Evolutionary conservation across 64 coral and sea anemone genomes (phyloP).

Genomic region (Astreopora myriophthalma): DNA sequence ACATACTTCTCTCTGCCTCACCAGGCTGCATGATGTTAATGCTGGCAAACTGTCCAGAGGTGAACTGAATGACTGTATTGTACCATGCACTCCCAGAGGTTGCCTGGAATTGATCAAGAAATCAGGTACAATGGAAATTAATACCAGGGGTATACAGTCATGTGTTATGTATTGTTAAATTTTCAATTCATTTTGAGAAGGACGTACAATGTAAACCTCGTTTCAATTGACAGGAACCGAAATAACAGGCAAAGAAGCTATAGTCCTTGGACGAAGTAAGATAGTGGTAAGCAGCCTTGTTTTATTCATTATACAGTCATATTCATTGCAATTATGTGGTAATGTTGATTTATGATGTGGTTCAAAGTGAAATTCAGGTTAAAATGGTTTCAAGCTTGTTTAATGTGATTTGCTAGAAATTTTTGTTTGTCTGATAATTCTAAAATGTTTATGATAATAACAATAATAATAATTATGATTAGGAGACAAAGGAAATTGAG

Average conservation of each 20-base stretch:
- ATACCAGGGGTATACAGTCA: not conserved
- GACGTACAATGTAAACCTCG: not conserved
- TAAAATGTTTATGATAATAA: not conserved
- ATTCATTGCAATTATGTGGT: not conserved
- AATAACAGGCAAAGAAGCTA: conserved; percentile 87
- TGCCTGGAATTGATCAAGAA: conserved; percentile 96
- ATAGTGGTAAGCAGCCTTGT: conserved; percentile 75
- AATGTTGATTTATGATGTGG: too few species aligned
- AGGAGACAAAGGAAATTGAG: too few species aligned
- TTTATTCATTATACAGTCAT: not conserved
- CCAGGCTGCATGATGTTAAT: conserved; percentile 93
- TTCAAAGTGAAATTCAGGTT: too few species aligned
- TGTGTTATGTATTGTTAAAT: too few species aligned
- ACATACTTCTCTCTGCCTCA: not conserved
- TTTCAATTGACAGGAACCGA: conserved; percentile 67
- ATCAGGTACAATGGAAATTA: conserved; percentile 59
- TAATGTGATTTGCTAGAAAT: too few species aligned
- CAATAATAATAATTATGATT: too few species aligned
- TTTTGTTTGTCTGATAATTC: too few species aligned
- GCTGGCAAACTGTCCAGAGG: conserved; percentile 93
- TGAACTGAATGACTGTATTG: conserved; percentile 90
- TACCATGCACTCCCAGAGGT: conserved; percentile 93
- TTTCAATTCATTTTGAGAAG: too few species aligned
- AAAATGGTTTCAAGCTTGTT: too few species aligned
- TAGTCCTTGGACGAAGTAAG: conserved; percentile 93